phyloP scores from a whole-genome alignment of 1,140 invertebrate species.

The Liolophura sinensis region DNA sequence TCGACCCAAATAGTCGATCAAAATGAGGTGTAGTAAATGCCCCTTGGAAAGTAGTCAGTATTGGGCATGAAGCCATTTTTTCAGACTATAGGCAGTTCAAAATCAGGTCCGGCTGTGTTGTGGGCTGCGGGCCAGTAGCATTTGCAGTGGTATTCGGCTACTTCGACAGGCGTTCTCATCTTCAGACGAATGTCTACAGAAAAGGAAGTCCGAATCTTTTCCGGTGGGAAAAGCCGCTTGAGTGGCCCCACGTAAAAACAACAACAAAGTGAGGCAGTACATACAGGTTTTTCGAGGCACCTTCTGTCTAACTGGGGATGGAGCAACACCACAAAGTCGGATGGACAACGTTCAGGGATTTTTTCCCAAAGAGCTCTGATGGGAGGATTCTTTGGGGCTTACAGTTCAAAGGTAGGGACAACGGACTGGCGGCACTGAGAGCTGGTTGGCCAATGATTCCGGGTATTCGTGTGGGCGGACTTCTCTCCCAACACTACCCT shows the following conservation, averaged over 20 bases:
- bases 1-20: slow-evolving; percentile 5
- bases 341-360: slow-evolving; percentile 18
- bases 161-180: slow-evolving; percentile 17
- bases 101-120: slow-evolving; percentile 7
- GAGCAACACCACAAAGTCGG: slow-evolving; percentile 12
- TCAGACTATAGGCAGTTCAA: slow-evolving; percentile 20
- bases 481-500: slow-evolving; percentile 20
- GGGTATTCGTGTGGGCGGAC: slow-evolving; percentile 12
- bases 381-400: not conserved
- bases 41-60: slow-evolving; percentile 5
- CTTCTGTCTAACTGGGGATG: slow-evolving; percentile 15
- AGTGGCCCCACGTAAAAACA: slow-evolving; percentile 7
- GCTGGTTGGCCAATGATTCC: slow-evolving; percentile 19
- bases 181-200: not conserved
- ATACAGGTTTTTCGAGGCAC: not conserved
- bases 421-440: slow-evolving; percentile 6
- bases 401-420: slow-evolving; percentile 7
- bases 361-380: slow-evolving; percentile 1
- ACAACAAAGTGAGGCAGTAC: slow-evolving; percentile 2
- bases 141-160: slow-evolving; percentile 24
- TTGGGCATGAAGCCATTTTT: slow-evolving; percentile 8
- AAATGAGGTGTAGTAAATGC: slow-evolving; percentile 9
- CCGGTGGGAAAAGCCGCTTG: slow-evolving; percentile 11
- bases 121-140: slow-evolving; percentile 26
- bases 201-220: slow-evolving; percentile 13